Evolutionary conservation across 2,113 vertebrate genomes (phyloP).

Genomic region (Pollimyrus isidori): DNA sequence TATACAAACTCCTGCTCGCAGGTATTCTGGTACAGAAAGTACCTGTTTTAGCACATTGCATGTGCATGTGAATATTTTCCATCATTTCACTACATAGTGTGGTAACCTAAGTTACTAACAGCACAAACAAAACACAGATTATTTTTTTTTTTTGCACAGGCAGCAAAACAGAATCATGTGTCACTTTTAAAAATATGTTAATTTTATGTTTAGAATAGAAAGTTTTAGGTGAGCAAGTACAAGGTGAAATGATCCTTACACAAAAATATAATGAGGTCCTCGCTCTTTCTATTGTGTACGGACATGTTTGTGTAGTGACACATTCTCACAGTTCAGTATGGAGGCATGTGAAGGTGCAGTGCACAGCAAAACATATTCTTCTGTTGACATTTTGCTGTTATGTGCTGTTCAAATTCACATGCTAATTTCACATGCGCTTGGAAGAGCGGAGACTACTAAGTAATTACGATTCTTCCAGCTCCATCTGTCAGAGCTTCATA

Average conservation of each 20-base stretch:
- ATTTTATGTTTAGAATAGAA: background rate
- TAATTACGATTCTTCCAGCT: background rate
- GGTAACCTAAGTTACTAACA: background rate
- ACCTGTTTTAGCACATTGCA: background rate
- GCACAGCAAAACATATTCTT: background rate
- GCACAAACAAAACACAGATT: no score
- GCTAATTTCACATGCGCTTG: background rate
- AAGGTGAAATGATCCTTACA: background rate
- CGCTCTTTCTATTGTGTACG: background rate
- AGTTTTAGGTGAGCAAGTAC: background rate
- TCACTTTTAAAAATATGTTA: background rate
- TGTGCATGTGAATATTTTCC: background rate
- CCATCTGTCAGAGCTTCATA: background rate
- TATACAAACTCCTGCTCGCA: background rate
- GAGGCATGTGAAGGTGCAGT: background rate
- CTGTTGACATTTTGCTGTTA: background rate
- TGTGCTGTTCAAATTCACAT: background rate
- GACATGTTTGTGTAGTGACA: background rate
- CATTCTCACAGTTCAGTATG: background rate
- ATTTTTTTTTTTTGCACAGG: no score
- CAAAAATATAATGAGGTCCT: background rate
- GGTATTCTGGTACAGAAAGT: background rate
- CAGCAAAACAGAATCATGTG: background rate
- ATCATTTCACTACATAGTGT: background rate
- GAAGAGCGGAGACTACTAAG: background rate